Evolutionary conservation across 2,888 invertebrate species (phyloP).

Genomic region (Macropis europaea): DNA sequence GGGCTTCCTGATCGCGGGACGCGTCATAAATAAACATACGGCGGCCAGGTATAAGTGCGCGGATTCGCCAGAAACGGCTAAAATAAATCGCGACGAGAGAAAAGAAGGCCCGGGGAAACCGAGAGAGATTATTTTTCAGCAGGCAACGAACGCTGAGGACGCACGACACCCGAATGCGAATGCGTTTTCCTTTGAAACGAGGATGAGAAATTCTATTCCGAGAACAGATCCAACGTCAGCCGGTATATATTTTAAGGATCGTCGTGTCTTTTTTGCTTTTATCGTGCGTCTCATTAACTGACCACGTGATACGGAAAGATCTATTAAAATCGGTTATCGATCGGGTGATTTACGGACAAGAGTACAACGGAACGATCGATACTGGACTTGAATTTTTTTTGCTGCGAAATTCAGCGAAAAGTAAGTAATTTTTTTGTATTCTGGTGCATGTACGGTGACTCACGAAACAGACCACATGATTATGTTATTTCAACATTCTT

Average conservation of each 20-base stretch:
- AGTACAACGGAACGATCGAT: too few relatives aligned
- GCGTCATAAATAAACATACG: conserved; percentile 34
- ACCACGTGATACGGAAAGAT: too few relatives aligned
- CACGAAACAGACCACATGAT: too few relatives aligned
- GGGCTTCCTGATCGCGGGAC: conserved; percentile 1
- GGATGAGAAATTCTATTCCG: conserved; percentile 24
- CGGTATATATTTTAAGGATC: neutral
- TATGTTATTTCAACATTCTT: too few relatives aligned
- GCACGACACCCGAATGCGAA: conserved; percentile 24
- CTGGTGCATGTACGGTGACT: too few relatives aligned
- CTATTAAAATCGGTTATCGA: too few relatives aligned
- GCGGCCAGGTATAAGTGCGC: neutral
- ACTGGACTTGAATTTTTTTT: too few relatives aligned
- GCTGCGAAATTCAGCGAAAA: too few relatives aligned
- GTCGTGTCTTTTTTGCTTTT: neutral
- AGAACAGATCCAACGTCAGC: neutral
- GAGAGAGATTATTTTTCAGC: conserved; percentile 17
- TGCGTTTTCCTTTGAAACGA: conserved; percentile 6
- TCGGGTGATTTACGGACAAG: too few relatives aligned
- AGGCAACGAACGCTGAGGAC: conserved; percentile 25
- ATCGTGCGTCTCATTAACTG: too few relatives aligned
- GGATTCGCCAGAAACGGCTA: neutral
- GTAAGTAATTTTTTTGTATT: too few relatives aligned
- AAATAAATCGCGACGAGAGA: conserved; percentile 3
- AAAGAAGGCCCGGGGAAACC: neutral